phyloP scores from a whole-genome alignment of 2,888 invertebrate species.

The Charanyca ferruginea region DNA sequence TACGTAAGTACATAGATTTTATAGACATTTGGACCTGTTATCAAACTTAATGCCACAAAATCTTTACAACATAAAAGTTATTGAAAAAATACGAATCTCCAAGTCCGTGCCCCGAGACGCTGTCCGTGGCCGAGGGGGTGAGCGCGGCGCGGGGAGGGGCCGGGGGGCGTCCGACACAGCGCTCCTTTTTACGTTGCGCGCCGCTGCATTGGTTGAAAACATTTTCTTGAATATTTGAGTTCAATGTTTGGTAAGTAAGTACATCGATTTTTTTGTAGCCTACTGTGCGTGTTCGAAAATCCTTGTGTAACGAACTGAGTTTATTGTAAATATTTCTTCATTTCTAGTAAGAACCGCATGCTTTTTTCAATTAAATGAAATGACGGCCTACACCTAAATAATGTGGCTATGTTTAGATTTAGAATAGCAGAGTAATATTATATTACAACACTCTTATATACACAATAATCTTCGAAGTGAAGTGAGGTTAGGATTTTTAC shows the following conservation, averaged over 20 bases:
- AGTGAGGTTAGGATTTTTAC: too few relatives aligned
- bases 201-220: slow-evolving; percentile 75
- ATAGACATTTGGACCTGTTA: too few relatives aligned
- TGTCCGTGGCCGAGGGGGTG: slow-evolving; percentile 78
- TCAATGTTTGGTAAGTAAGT: slow-evolving; percentile 14
- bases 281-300: background rate
- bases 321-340: too few relatives aligned
- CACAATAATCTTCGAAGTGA: too few relatives aligned
- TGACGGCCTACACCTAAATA: too few relatives aligned
- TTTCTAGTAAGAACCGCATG: too few relatives aligned
- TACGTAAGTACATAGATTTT: too few relatives aligned
- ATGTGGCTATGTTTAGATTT: too few relatives aligned
- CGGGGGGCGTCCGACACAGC: slow-evolving; percentile 86
- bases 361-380: too few relatives aligned
- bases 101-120: slow-evolving; percentile 78
- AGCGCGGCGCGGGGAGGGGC: slow-evolving; percentile 57
- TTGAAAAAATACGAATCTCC: slow-evolving; percentile 39
- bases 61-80: slow-evolving; percentile 26
- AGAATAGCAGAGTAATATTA: too few relatives aligned
- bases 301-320: too few relatives aligned
- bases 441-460: too few relatives aligned
- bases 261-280: background rate
- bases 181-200: slow-evolving; percentile 89
- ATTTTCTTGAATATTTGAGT: slow-evolving; percentile 68
- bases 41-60: background rate